These are phyloP conservation scores for Yponomeuta malinellus DNA, from an alignment of 2,888 invertebrate species.

Conservation along the genomic window DNA sequence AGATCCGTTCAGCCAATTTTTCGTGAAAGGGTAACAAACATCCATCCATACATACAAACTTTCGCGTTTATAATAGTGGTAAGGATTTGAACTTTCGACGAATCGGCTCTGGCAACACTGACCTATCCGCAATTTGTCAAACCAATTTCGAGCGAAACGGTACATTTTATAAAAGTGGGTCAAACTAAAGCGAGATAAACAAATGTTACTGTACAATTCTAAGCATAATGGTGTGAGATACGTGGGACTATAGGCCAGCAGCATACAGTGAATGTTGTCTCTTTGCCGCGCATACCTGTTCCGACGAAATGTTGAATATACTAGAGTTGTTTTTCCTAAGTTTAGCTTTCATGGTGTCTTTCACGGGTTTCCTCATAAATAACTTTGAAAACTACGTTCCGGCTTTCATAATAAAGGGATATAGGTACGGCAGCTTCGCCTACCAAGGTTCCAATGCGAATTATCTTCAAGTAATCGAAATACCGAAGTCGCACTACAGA, in stretches of 20 bases:
- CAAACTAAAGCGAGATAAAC: no score
- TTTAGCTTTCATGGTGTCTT: conserved; percentile 59
- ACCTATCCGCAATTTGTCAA: no score
- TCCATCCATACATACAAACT: no score
- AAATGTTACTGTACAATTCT: no score
- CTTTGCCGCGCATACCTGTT: not conserved
- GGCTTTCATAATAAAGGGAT: conserved; percentile 76
- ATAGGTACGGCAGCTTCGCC: conserved; percentile 84
- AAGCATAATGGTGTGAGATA: not conserved
- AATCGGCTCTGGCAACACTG: no score
- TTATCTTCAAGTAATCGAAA: conserved; percentile 72
- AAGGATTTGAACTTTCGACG: no score
- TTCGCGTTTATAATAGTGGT: no score
- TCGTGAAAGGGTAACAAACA: no score
- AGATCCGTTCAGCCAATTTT: no score
- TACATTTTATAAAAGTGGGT: no score
- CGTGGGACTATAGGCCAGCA: not conserved
- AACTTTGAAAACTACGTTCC: conserved; percentile 81
- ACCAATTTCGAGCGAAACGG: no score
- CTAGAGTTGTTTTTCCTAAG: conserved; percentile 61
- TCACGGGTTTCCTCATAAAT: conserved; percentile 78
- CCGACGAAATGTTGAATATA: conserved; percentile 49
- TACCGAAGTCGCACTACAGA: conserved; percentile 87
- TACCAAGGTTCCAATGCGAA: conserved; percentile 69
- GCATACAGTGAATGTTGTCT: not conserved